Percentiles rank a stretch among this genome's conserved stretches.
Evolutionary conservation across 2,888 invertebrate genomes (phyloP).

Genomic region (Ethmia dodecea): DNA sequence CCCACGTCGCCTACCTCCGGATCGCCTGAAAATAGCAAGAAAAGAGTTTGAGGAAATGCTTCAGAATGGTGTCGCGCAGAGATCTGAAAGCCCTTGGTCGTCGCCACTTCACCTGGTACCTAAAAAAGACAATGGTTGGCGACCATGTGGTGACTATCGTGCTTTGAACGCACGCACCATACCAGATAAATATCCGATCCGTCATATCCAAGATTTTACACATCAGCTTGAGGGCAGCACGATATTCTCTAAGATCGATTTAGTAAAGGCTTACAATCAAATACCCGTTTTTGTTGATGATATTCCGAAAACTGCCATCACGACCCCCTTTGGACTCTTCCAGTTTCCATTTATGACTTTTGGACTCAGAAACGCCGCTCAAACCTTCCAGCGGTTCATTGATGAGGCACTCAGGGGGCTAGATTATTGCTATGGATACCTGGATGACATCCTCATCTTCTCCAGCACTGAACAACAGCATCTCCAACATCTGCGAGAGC

Average conservation of each 20-base stretch:
- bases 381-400: neutral
- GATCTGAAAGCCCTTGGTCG: neutral
- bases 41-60: neutral
- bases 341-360: no score
- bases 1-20: neutral
- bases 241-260: neutral
- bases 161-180: neutral
- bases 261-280: no score
- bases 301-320: no score
- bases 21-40: neutral
- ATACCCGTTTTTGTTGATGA: no score
- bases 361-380: no score
- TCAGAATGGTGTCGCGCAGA: neutral
- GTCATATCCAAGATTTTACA: neutral
- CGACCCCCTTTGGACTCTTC: no score
- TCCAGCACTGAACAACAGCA: no score
- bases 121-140: neutral
- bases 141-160: neutral
- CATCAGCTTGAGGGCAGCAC: neutral
- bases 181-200: neutral
- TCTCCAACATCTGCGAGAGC: no score
- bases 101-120: neutral
- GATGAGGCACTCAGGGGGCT: neutral
- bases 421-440: neutral
- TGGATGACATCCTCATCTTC: no score